phyloP scores from a whole-genome alignment of 2,113 vertebrate species.

The human (Homo sapiens) region GRCh38 chr18:68344501-68345000 shows the following conservation, averaged over 20 bases:
- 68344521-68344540: background rate
- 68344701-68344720: background rate
- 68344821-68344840: background rate
- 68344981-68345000: background rate
- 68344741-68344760: background rate
- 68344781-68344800: background rate
- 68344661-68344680: background rate
- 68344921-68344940: background rate
- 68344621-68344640: background rate
- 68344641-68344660: background rate
- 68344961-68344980: background rate
- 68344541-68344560: background rate
- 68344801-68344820: background rate
- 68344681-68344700: background rate
- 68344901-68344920: background rate
- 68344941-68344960: background rate
- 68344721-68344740: background rate
- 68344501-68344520: background rate
- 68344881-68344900: background rate
- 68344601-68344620: background rate
- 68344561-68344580: background rate
- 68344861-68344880: background rate
- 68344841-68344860: background rate
- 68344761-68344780: background rate
- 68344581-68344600: background rate